Base-by-base conservation (phyloP, 92 coral and sea anemone species). In the Paragorgia papillata region DNA sequence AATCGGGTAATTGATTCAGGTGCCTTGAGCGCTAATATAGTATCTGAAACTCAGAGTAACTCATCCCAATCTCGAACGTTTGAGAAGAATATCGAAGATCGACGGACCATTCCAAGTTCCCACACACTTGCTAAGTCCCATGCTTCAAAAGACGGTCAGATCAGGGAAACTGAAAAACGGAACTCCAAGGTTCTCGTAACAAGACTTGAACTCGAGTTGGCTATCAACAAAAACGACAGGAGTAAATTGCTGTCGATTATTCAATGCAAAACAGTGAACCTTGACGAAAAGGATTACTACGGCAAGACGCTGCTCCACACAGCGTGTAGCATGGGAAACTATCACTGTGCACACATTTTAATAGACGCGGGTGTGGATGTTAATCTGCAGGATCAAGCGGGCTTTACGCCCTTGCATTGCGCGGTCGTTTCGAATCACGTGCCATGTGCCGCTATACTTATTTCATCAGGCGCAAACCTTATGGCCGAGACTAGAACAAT, bases 291-390 rank as follows among this genome's bases (percentile, higher is more conserved):
- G 9, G 91, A 87, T 4, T 88, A 88, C 19, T 89, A 87, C 14
- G 97, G 97, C 0, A 71, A 91, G 7, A 88, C 91, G 26, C 93
- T 93, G 6, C 73, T 95, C 6, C 99, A 95, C 67, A 83, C 95
- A 28, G 97, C 99, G 18, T 90, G 95, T 0, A 85, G 86, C 21
- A 97, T 88, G 54, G 99, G 99, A 1, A 95, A 93, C 32, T 83
- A 87, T 49, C 95, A 83, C 43, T 95, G 99, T 57, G 82, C 90
- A 18, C 97, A 95, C 33, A 85, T 95, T 9, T 81, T 95, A 24
- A 65, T 95, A 19, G 91, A 91, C 37, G 90, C 88, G 18, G 97
- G 99, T 29, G 97, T 97, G 37, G 59, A 91, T 24, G 92, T 95
- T 21, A 69, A 89, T 70, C 75, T 60, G 4, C 75, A 29, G 24